Base-by-base conservation (phyloP, 1,140 invertebrate species). In the Zaprionus camerounensis region DNA sequence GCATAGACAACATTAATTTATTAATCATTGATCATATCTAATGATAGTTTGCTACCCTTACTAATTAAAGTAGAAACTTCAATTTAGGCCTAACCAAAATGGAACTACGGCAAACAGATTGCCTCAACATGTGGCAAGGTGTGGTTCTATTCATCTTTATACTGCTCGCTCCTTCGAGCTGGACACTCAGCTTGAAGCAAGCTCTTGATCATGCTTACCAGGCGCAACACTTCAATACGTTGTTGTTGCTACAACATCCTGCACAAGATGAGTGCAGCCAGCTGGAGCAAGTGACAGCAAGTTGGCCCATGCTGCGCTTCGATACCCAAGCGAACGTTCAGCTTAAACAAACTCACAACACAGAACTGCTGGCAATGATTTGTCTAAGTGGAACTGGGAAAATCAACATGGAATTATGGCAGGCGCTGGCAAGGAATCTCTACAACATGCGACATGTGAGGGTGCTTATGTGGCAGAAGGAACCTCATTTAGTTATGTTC, bases 361-460 rank as follows among this genome's bases (percentile, higher is more conserved):
- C 49, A 0, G 71, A 87, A 68, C 66, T 90, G 62, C 9, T 87
- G 24, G 81, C 67, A 0, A 22, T 90, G 1, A 24, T 84, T 2
- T 81, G 78, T 31, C 46, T 57, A 11, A 74, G 65, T 6, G 62
- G 58, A 9, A 46, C 67, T 7, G 5, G 7, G 15, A 7, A 38
- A 3, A 46, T 46, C 62, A 70, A 87, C 55, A 15, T 15, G 17
- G 68, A 73, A n/a, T 31, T 90, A 20, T 87, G 84, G 81, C 67
- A 69, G 49, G 72, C 78, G 1, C 41, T 88, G 41, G 81, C 80
- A 26, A 34, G 12, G 11, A 85, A 73, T 69, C 65, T 88, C 1
- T 17, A 63, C 11, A 84, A 88, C 46, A 88, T 88, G 85, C 63
- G 83, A 1, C 76, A 81, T 7, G 56, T 66, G 3, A 36, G 85